A percentile compares a stretch with the other conserved stretches of the same genome.
Conservation (phyloP, 2,888 invertebrate genomes). For the Digitonthophagus gazella region DNA sequence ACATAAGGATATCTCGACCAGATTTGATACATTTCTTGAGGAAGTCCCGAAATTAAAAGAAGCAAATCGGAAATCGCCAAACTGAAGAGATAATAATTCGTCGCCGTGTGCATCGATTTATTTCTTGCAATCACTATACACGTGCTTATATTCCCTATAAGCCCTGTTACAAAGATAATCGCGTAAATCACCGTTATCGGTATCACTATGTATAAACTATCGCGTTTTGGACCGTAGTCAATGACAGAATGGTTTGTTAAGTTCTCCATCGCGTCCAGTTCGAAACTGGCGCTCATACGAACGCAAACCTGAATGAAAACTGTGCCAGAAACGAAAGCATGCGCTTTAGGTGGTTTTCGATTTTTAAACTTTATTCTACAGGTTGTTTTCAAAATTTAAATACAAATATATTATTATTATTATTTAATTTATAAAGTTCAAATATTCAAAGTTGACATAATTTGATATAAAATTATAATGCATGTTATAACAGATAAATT, state of each 20-base stretch:
- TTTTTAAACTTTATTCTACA: too few species aligned
- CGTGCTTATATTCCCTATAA: slow-evolving; percentile 80
- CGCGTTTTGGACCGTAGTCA: slow-evolving; percentile 43
- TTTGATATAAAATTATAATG: too few species aligned
- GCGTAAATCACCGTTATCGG: slow-evolving; percentile 74
- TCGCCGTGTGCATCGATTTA: slow-evolving; percentile 80
- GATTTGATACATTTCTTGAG: slow-evolving; percentile 76
- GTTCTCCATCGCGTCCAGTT: background rate
- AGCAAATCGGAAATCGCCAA: slow-evolving; percentile 81
- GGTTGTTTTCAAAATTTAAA: too few species aligned
- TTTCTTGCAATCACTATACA: slow-evolving; percentile 86
- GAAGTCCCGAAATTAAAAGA: slow-evolving; percentile 75
- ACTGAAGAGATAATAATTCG: slow-evolving; percentile 81
- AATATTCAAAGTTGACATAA: too few species aligned
- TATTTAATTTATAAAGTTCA: too few species aligned
- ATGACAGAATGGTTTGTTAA: background rate
- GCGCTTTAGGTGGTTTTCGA: background rate
- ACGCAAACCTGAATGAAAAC: background rate
- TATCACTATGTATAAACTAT: slow-evolving; percentile 63
- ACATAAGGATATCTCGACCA: slow-evolving; percentile 77
- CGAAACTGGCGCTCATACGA: background rate
- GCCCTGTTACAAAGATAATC: slow-evolving; percentile 73
- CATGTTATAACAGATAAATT: too few species aligned
- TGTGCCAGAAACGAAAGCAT: background rate
- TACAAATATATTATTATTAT: too few species aligned